Percentiles rank a stretch among this genome's conserved stretches.
Conservation (phyloP, 2,797 vertebrate species). For the Varecia variegata region DNA sequence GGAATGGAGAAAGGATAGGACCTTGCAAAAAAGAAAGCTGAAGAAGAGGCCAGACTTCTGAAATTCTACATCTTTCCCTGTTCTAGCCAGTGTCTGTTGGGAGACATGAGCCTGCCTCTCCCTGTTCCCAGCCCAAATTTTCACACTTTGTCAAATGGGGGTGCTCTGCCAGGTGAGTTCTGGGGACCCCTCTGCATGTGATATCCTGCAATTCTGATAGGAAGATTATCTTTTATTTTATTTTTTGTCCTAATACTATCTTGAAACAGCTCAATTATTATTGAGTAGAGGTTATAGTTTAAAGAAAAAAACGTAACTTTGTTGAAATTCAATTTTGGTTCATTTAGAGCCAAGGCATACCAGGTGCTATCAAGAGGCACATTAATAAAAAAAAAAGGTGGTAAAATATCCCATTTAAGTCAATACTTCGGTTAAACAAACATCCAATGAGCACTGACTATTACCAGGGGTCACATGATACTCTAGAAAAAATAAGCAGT, state of each 20-base stretch:
- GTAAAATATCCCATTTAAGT: neutral
- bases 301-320: neutral
- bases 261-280: neutral
- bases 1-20: neutral
- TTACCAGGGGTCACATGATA: neutral
- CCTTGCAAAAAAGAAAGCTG: neutral
- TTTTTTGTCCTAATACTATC: neutral
- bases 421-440: neutral
- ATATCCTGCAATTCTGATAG: neutral
- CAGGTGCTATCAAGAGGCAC: neutral
- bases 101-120: accelerated
- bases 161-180: neutral
- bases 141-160: neutral
- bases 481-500: neutral
- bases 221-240: neutral
- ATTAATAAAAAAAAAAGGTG: neutral
- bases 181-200: neutral
- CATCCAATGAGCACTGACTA: neutral
- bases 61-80: no score
- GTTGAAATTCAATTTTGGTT: neutral
- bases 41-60: neutral
- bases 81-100: neutral
- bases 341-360: neutral
- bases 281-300: neutral
- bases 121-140: neutral